These are phyloP conservation scores for Cyclargus thomasi DNA, from an alignment of 1,140 invertebrate genomes.

Conservation along the genomic window DNA sequence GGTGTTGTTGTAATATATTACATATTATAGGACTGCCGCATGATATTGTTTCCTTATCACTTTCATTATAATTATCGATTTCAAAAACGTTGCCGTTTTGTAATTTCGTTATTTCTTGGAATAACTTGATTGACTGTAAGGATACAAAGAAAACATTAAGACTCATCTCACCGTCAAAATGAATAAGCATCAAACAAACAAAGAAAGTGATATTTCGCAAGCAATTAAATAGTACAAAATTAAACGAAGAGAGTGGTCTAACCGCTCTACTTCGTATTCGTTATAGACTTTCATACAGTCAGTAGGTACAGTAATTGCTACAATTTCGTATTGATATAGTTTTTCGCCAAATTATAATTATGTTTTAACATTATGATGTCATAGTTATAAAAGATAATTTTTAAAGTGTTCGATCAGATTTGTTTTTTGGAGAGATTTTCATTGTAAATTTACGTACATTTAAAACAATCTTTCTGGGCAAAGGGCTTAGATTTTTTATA, in stretches of 20 bases:
- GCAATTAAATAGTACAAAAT: constrained; percentile 61
- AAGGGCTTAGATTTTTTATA: background rate
- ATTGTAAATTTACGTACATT: too few species aligned
- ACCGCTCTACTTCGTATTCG: constrained; percentile 67
- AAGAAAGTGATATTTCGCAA: constrained; percentile 61
- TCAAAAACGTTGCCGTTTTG: too few species aligned
- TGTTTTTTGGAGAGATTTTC: too few species aligned
- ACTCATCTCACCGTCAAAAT: background rate
- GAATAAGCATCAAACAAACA: constrained; percentile 4
- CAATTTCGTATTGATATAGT: background rate
- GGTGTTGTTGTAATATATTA: background rate
- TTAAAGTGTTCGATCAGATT: too few species aligned
- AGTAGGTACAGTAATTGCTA: constrained; percentile 14
- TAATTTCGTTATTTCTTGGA: background rate
- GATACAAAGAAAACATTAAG: background rate
- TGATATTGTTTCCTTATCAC: too few species aligned
- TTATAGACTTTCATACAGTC: constrained; percentile 36
- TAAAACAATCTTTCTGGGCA: too few species aligned
- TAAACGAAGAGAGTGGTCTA: constrained; percentile 63
- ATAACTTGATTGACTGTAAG: background rate
- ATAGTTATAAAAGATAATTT: too few species aligned
- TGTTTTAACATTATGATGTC: background rate
- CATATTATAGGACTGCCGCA: background rate
- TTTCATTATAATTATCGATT: too few species aligned
- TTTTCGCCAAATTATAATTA: background rate